A percentile compares a stretch with the other conserved stretches of the same genome.
These are phyloP conservation scores for Drosophila suzukii DNA, from an alignment of 1,140 invertebrate species.

Conservation along the genomic window DNA sequence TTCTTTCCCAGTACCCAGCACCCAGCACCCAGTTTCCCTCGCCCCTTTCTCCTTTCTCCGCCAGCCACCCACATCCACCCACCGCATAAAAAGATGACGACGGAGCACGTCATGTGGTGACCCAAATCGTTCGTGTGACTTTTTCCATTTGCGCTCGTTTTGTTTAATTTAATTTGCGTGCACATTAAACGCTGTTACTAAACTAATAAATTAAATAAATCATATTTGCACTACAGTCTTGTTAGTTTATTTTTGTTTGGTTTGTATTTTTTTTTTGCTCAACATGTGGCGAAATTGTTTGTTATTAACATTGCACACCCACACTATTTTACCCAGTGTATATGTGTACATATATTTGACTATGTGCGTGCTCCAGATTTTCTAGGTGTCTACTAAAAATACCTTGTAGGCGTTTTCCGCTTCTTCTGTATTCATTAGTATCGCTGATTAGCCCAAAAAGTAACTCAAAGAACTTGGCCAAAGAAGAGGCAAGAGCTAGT, in stretches of 20 bases:
- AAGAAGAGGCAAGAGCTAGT: not conserved
- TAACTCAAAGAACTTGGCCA: constrained; percentile 2
- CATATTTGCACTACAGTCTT: constrained; percentile 21
- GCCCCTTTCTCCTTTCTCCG: not conserved
- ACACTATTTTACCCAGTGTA: constrained; percentile 10
- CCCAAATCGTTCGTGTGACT: constrained; percentile 44
- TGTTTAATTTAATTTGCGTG: constrained; percentile 52
- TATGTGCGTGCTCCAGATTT: constrained; percentile 55
- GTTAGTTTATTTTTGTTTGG: not conserved
- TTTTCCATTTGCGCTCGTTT: constrained; percentile 42
- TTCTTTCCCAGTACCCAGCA: not conserved
- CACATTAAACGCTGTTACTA: constrained; percentile 26
- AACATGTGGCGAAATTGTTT: constrained; percentile 53
- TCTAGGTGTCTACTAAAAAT: constrained; percentile 69
- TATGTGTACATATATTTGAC: not conserved
- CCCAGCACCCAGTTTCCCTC: too few species aligned
- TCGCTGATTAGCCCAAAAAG: constrained; percentile 65
- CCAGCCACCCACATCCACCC: constrained; percentile 10
- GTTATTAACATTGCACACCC: constrained; percentile 25
- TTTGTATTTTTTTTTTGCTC: constrained; percentile 28
- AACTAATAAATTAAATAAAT: constrained; percentile 39
- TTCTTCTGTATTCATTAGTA: constrained; percentile 39
- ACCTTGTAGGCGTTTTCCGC: constrained; percentile 67
- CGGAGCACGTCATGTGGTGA: constrained; percentile 41
- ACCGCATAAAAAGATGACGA: constrained; percentile 4